Base-by-base conservation (phyloP, 2,888 invertebrate genomes). In the Anorthoa munda region DNA sequence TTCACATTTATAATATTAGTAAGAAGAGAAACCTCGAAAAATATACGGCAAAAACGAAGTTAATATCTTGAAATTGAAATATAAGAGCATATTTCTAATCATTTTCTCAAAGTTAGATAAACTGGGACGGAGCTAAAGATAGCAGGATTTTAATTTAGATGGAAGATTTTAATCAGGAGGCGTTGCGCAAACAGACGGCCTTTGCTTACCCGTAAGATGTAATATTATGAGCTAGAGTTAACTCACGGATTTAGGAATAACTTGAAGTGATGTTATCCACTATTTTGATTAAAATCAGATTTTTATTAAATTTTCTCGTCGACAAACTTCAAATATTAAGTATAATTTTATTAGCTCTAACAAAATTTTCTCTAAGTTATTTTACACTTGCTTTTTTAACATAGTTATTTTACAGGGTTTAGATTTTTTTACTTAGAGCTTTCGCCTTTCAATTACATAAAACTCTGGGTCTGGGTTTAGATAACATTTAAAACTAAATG, bases 101-200 rank as follows among this genome's bases (percentile, higher is more conserved):
- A 73, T 55, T 60, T 78, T 79, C 74, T 48, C n/a, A 59, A 79
- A 67, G 56, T 79, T 67, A 26, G 51, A 74, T 67, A 68, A 60
- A 70, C 64, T 73, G 58, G 50, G 71, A 61, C 45, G 60, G 7
- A 67, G 64, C 70, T 65, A 55, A 66, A 74, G 65, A 83, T 78
- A 61, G 65, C 60, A 17, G 56, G 60, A 74, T 70, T 79, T 83
- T 79, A 74, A 81, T 79, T 70, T 75, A 74, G 80, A 70, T 79
- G 80, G 61, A 83, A 83, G 70, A 81, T 81, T 79, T 81, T 81
- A 81, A 81, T 81, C 81, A 79, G 58, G 4, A 73, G 64, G 26
- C 80, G 80, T 65, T 51, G 58, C 45, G 74, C 55, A 79, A 82
- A 61, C 60, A 23, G 50, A 58, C 63, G 21, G 58, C 59, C 45